Conservation (phyloP, 1,140 invertebrate species). For the Bombyx mandarina region DNA sequence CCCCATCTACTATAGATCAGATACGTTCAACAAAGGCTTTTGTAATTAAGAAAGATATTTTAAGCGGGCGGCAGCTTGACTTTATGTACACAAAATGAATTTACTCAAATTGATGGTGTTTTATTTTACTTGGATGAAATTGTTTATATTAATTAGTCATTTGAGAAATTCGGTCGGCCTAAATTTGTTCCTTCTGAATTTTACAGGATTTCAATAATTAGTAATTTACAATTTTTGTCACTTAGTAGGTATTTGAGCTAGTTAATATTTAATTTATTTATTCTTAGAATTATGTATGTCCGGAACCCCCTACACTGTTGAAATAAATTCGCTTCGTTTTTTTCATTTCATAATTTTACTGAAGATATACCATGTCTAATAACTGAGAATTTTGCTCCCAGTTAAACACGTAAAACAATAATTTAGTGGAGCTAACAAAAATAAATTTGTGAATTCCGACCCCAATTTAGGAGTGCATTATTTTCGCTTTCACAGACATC, state of each 20-base stretch:
- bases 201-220: too few species aligned
- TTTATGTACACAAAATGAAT: slow-evolving; percentile 65
- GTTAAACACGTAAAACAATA: slow-evolving; percentile 55
- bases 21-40: slow-evolving; percentile 70
- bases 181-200: too few species aligned
- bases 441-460: slow-evolving; percentile 62
- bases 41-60: slow-evolving; percentile 72
- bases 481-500: slow-evolving; percentile 71
- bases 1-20: slow-evolving; percentile 69
- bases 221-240: too few species aligned
- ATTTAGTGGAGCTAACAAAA: slow-evolving; percentile 48
- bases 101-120: slow-evolving; percentile 63
- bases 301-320: too few species aligned
- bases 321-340: too few species aligned
- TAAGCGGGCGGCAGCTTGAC: slow-evolving; percentile 66
- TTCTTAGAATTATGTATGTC: too few species aligned
- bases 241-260: too few species aligned
- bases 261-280: too few species aligned
- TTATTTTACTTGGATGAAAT: slow-evolving; percentile 51
- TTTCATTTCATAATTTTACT: too few species aligned
- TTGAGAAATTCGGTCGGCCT: too few species aligned
- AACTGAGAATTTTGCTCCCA: neutral
- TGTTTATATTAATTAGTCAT: slow-evolving; percentile 17
- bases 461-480: slow-evolving; percentile 70
- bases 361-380: too few species aligned